Conservation (phyloP, 1,140 invertebrate genomes). For the Leptinotarsa undecemlineata region DNA sequence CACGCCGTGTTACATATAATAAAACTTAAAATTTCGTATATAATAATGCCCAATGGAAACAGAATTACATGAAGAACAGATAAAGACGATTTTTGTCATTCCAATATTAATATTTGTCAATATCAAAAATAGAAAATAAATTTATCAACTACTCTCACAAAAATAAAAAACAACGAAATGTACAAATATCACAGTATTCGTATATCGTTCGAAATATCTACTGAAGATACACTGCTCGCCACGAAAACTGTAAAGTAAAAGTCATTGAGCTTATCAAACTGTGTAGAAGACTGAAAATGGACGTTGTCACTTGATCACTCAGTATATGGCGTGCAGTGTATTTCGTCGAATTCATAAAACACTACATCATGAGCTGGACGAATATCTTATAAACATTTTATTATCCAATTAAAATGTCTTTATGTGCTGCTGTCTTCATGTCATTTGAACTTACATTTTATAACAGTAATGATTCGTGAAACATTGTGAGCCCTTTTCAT, state of each 20-base stretch:
- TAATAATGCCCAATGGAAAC: constrained; percentile 40
- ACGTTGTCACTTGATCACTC: not conserved
- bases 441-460: constrained; percentile 12
- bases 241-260: not conserved
- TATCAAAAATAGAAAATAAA: constrained; percentile 47
- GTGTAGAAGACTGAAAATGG: not conserved
- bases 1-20: not conserved
- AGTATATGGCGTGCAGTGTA: not conserved
- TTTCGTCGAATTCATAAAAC: constrained; percentile 32
- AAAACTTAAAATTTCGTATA: constrained; percentile 5
- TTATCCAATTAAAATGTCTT: constrained; percentile 24
- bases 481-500: not conserved
- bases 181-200: constrained; percentile 47
- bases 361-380: constrained; percentile 18
- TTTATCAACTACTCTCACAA: constrained; percentile 37
- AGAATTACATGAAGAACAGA: constrained; percentile 34
- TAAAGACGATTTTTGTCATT: constrained; percentile 33
- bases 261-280: not conserved
- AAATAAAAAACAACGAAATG: constrained; percentile 44
- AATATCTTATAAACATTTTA: constrained; percentile 10
- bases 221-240: constrained; percentile 2
- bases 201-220: constrained; percentile 28
- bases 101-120: constrained; percentile 27
- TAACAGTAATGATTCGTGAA: constrained; percentile 6
- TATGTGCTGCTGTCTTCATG: constrained; percentile 27